A percentile compares a stretch with the other conserved stretches of the same genome.
phyloP scores from a whole-genome alignment of 2,113 vertebrate genomes.

The Myiozetetes cayanensis region DNA sequence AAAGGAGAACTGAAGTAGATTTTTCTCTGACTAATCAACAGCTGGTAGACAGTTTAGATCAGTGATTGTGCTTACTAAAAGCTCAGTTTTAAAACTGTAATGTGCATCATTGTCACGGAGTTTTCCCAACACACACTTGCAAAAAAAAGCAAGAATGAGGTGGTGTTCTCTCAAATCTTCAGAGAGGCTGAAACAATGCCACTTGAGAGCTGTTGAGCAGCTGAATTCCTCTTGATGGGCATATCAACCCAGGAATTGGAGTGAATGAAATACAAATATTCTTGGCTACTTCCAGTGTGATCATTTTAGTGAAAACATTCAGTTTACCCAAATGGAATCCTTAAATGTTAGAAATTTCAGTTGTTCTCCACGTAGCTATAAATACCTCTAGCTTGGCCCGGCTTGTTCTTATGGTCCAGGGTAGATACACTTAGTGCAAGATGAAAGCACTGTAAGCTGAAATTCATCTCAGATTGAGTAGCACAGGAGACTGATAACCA shows the following conservation, averaged over 20 bases:
- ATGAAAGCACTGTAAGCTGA: not conserved
- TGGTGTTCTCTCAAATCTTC: not conserved
- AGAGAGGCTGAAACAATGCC: not conserved
- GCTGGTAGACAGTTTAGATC: not conserved
- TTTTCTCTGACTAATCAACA: not conserved
- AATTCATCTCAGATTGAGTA: not conserved
- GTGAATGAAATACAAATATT: not conserved
- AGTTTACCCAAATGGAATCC: not conserved
- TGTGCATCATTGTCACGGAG: not conserved
- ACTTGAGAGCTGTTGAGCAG: not conserved
- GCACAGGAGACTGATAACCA: not conserved
- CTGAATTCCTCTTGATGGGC: not conserved
- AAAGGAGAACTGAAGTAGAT: not conserved
- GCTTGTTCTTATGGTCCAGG: not conserved
- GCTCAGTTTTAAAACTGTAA: not conserved
- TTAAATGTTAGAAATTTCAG: not conserved
- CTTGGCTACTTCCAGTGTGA: not conserved
- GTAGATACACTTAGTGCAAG: not conserved
- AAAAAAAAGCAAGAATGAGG: not conserved
- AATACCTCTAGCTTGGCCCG: not conserved
- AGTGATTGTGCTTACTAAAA: not conserved
- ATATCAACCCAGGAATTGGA: rapidly evolving
- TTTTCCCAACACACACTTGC: not conserved
- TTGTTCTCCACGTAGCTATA: not conserved
- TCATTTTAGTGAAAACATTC: not conserved